Conservation (phyloP, 2,888 invertebrate species). For the Ptychoptera albimana region DNA sequence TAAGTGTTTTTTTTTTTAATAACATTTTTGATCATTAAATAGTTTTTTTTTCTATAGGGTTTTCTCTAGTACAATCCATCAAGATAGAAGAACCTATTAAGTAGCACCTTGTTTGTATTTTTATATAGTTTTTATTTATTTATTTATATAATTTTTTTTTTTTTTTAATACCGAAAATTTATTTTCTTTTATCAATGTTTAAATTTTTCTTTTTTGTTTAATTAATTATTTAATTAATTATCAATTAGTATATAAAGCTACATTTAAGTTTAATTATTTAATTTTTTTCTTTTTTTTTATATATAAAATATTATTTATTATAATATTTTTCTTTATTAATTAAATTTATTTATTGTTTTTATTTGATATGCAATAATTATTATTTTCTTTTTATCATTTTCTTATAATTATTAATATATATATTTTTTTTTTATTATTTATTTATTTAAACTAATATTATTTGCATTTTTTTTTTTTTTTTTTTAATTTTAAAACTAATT, state of each 20-base stretch:
- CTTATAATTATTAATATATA: background rate
- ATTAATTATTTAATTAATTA: conserved; percentile 8
- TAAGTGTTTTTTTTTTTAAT: too few relatives aligned
- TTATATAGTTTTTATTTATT: background rate
- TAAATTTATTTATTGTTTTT: background rate
- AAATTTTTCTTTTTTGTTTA: conserved; percentile 8
- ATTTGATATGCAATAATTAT: background rate
- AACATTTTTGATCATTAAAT: too few relatives aligned
- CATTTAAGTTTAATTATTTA: conserved; percentile 6
- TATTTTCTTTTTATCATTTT: background rate
- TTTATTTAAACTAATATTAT: too few relatives aligned
- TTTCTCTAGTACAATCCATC: background rate
- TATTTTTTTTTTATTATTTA: too few relatives aligned
- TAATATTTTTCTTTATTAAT: background rate
- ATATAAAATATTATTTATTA: too few relatives aligned
- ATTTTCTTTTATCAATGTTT: background rate
- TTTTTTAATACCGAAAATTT: background rate
- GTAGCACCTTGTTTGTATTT: background rate
- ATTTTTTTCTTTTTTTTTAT: conserved; percentile 2
- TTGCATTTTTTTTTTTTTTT: too few relatives aligned
- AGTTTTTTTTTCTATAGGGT: background rate
- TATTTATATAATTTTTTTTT: background rate
- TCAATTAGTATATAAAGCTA: conserved; percentile 8
- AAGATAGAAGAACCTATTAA: background rate
- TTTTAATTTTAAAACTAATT: too few relatives aligned